Evolutionary conservation across 1,140 invertebrate genomes (phyloP).

Genomic region (Eulimnadia texana): DNA sequence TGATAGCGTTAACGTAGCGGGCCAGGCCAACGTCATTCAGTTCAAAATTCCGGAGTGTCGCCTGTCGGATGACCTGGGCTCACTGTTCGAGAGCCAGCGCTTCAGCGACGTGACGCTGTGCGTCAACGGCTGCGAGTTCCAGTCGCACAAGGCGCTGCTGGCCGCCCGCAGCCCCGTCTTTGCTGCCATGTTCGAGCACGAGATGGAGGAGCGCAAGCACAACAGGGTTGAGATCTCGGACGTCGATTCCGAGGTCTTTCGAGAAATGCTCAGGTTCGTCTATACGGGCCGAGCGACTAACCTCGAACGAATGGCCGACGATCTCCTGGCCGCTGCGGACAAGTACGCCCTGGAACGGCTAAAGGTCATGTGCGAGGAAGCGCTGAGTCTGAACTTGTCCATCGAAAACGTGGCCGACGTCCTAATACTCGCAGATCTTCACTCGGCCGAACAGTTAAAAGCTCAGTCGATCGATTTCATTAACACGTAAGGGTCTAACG

Average conservation of each 20-base stretch:
- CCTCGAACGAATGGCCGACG: slow-evolving; percentile 95
- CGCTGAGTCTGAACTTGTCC: slow-evolving; percentile 83
- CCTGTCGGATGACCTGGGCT: slow-evolving; percentile 81
- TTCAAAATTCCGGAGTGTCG: slow-evolving; percentile 96
- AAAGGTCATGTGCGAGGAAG: slow-evolving; percentile 99
- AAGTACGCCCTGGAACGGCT: slow-evolving; percentile 94
- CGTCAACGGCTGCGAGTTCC: slow-evolving; percentile 78
- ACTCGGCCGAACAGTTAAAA: slow-evolving; percentile 96
- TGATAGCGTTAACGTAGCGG: slow-evolving; percentile 92
- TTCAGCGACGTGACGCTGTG: slow-evolving; percentile 92
- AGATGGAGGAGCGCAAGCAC: slow-evolving; percentile 94
- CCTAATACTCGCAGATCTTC: slow-evolving; percentile 91
- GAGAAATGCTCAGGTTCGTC: slow-evolving; percentile 95
- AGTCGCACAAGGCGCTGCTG: slow-evolving; percentile 90
- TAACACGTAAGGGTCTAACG: slow-evolving; percentile 96
- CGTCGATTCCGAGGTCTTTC: slow-evolving; percentile 87
- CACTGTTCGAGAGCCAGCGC: slow-evolving; percentile 86
- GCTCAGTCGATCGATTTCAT: slow-evolving; percentile 98
- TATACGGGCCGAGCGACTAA: slow-evolving; percentile 93
- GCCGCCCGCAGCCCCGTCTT: slow-evolving; percentile 85
- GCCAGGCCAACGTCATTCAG: slow-evolving; percentile 84
- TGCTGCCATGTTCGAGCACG: slow-evolving; percentile 98
- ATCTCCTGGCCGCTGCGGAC: slow-evolving; percentile 90
- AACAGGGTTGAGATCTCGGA: slow-evolving; percentile 95
- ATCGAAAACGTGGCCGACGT: slow-evolving; percentile 96